These are phyloP conservation scores for Sebastes kiyomatsui DNA, from an alignment of 2,797 vertebrate genomes.

Conservation along the genomic window DNA sequence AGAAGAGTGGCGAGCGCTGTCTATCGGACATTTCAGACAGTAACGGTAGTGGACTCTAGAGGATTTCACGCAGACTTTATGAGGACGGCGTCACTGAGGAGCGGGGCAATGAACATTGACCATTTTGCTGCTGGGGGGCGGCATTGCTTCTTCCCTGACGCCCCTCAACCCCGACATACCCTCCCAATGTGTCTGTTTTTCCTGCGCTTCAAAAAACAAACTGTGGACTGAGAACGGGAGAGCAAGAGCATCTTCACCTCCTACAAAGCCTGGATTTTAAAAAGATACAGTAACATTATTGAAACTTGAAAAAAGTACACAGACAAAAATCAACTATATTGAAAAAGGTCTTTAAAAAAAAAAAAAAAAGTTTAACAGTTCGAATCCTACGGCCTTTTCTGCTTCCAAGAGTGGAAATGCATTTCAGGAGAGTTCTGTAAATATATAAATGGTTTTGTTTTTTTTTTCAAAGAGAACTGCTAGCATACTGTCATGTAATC, in stretches of 20 bases:
- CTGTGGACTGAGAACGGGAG: conserved; percentile 25
- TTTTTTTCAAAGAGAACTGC: conserved; percentile 62
- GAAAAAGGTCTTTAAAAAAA: conserved; percentile 40
- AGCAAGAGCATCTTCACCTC: conserved; percentile 7
- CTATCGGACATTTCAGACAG: conserved; percentile 53
- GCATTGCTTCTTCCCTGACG: conserved; percentile 29
- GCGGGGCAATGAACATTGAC: conserved; percentile 60
- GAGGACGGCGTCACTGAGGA: conserved; percentile 19
- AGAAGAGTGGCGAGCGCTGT: conserved; percentile 55
- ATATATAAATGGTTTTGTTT: conserved; percentile 64
- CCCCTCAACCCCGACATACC: conserved; percentile 7
- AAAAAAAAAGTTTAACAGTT: conserved; percentile 50
- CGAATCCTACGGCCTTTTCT: conserved; percentile 79
- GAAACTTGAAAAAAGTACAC: conserved; percentile 71
- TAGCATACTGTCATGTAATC: conserved; percentile 58
- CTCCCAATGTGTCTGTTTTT: conserved; percentile 41
- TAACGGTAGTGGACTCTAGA: conserved; percentile 47
- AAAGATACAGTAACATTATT: conserved; percentile 51
- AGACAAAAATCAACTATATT: conserved; percentile 62
- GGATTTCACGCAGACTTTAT: conserved; percentile 31
- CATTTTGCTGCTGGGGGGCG: conserved; percentile 72
- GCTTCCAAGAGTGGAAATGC: conserved; percentile 72
- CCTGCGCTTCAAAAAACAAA: conserved; percentile 47
- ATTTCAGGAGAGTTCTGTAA: conserved; percentile 84
- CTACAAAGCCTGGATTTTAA: conserved; percentile 61